Evolutionary conservation across 2,888 invertebrate species (phyloP), one percentile per base, ranked within the genome.

Genomic region (Drosophila austrosaltans): DNA sequence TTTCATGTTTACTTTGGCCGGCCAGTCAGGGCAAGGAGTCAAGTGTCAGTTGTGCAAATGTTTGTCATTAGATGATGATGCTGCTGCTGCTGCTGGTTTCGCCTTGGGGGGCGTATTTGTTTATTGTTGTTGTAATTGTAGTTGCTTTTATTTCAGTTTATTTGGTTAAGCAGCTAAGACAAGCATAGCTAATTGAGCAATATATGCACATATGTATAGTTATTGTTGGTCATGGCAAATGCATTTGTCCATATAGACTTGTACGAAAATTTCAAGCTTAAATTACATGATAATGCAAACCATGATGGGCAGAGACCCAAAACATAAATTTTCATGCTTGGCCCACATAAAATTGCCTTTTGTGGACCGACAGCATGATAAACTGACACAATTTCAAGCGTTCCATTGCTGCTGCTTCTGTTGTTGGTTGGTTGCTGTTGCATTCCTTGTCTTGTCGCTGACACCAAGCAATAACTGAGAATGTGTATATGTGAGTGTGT

Each of bases 381-480:
- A 44, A 72, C 44, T 73, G 74, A 67, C 59, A 54, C 44, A 63
- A 62, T 63, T 66, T 58, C 53, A 65, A 66, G 56, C 12, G 71
- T 54, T 65, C 12, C 25, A 40, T 54, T 56, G 54, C 59, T 57
- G 20, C n/a, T 59, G 59, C 42, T 28, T 10, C 25, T 42, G 12
- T 22, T 53, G 12, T 28, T 36, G 36, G 20, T 16, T 16, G 16
- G 20, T 22, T 48, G 25, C 48, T 65, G 25, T 65, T 60, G 72
- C 71, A 71, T 72, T 71, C 44, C 65, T 71, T 60, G 28, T 65
- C 71, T 40, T 72, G 73, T 60, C 73, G 65, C 74, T 62, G 72
- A 66, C 32, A 57, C 22, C 36, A 30, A 54, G 16, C 54, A 65
- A 72, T 70, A 69, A 69, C 60, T 69, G 70, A 40, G 32, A 16